A percentile compares a stretch with the other conserved stretches of the same genome.
Conservation (phyloP, 2,113 vertebrate species). For the Chlorocebus sabaeus region DNA sequence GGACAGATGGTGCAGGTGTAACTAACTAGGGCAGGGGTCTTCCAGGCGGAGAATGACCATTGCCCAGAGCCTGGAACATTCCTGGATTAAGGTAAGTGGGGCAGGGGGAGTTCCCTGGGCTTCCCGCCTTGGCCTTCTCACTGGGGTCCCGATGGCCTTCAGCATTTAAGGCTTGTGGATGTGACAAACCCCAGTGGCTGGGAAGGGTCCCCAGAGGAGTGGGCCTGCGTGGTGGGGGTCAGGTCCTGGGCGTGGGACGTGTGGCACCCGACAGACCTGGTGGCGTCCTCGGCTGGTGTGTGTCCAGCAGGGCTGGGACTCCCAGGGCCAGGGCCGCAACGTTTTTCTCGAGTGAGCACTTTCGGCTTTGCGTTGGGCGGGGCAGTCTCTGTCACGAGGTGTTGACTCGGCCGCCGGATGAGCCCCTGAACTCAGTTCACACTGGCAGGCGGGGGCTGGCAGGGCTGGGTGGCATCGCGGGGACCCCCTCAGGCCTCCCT, state of each 20-base stretch:
- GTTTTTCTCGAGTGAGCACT: not conserved
- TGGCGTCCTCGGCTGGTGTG: rapidly evolving
- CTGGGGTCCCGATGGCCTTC: not conserved
- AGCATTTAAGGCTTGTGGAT: not conserved
- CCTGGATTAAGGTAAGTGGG: slow-evolving; percentile 95
- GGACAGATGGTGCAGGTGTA: rapidly evolving
- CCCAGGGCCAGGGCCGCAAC: not conserved
- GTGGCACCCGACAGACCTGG: rapidly evolving
- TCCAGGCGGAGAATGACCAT: slow-evolving; percentile 97
- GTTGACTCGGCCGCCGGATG: too few relatives aligned
- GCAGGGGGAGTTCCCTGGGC: not conserved
- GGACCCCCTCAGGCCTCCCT: rapidly evolving
- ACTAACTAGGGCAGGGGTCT: not conserved
- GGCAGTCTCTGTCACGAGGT: too few relatives aligned
- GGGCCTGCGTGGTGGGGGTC: not conserved
- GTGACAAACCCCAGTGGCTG: not conserved
- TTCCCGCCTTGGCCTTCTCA: not conserved
- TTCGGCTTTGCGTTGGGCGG: rapidly evolving
- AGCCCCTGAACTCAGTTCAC: too few relatives aligned
- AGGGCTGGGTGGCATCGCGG: rapidly evolving
- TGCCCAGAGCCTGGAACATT: slow-evolving; percentile 94
- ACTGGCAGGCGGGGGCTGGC: not conserved
- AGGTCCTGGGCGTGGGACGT: not conserved
- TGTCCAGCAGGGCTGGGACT: not conserved
- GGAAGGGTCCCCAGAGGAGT: not conserved